Base-by-base conservation (phyloP, 2,797 vertebrate species). In the Morus bassanus region DNA sequence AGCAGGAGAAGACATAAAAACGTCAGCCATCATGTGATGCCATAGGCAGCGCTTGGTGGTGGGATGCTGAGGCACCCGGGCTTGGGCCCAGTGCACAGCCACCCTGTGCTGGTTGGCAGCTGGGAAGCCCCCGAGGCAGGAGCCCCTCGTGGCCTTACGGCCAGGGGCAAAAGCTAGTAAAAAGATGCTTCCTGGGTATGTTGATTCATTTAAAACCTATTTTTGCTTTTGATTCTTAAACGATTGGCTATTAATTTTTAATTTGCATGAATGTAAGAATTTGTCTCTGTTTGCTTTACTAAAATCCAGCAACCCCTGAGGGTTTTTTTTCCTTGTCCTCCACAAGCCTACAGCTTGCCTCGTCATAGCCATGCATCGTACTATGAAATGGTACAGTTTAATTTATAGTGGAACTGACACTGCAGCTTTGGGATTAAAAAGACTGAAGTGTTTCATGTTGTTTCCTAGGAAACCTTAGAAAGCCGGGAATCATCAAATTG, bases 191-290 rank as follows among this genome's bases (percentile, higher is more conserved):
- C 65, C 45, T 0, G 4, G 13, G 4, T n/a, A 22, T 35, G 51
- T 30, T 41, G 14, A 70, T 73, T 77, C 10, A 80, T 59, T 91
- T 63, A 68, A 78, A 94, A 53, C 4, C 9, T 51, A 11, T 48
- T 87, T 89, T 76, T 77, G 5, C 39, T 83, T 91, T 73, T 63
- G 63, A 67, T 85, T 69, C 72, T 87, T 78, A 93, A 79, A 80
- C 0, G 6, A 68, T 73, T 10, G 37, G 37, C 79, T 64, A 94
- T 85, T 67, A 82, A 91, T 88, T 93, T 91, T 89, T 94, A 67
- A 91, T 92, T 74, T 30, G 6, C 10, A 18, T 35, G 35, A 89
- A 89, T 67, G 63, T 80, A 74, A 70, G 74, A 93, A 67, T 28
- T 41, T 59, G 61, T 77, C 45, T 91, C 21, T 8, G 0, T 65